Base-by-base conservation (phyloP, 2,113 vertebrate species). In the Burhinus oedicnemus region DNA sequence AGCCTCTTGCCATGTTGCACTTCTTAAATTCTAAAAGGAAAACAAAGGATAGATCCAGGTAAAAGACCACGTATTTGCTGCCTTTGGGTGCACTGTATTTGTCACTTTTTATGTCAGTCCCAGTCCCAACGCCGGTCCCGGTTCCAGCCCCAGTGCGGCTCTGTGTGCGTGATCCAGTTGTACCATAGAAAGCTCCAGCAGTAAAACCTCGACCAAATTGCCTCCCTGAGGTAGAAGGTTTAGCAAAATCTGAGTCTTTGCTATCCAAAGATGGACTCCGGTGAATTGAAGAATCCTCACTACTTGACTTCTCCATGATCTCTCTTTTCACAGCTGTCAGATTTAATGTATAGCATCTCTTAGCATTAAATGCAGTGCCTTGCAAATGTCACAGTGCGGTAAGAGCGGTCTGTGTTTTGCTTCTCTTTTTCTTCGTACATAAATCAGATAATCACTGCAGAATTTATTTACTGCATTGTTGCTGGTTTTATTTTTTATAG, bases 1-100 rank as follows among this genome's bases (percentile, higher is more conserved):
- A 99, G 98, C 99, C 99, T 96, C 99, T 98, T 94, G 99, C 99
- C 99, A 99, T 99, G 99, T 99, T 99, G 99, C 99, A 99, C 99
- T 99, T 99, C 99, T 99, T 99, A 99, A 99, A 99, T 98, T 99
- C 99, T 99, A 99, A 98, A 98, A 99, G 99, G 98, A 99, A 99
- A 98, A 99, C 99, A 99, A 99, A 99, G 94, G 99, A 99, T 98
- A 99, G 98, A 98, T 99, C 99, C 99, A 99, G 99, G 98, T 99
- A 99, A 99, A 99, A 99, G 96, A 99, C 99, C 95, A 99, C 99
- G 97, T 99, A 99, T 98, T 99, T 99, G 99, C 99, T 99, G 98
- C 99, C 98, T 97, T 99, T 99, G 95, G 99, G 98, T 5, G 99
- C 98, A 97, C 98, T 98, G 98, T 98, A 98, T 98, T 99, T 99